These are phyloP conservation scores for Thamnophis sirtalis DNA, from an alignment of 2,113 vertebrate genomes.

Conservation along the genomic window DNA sequence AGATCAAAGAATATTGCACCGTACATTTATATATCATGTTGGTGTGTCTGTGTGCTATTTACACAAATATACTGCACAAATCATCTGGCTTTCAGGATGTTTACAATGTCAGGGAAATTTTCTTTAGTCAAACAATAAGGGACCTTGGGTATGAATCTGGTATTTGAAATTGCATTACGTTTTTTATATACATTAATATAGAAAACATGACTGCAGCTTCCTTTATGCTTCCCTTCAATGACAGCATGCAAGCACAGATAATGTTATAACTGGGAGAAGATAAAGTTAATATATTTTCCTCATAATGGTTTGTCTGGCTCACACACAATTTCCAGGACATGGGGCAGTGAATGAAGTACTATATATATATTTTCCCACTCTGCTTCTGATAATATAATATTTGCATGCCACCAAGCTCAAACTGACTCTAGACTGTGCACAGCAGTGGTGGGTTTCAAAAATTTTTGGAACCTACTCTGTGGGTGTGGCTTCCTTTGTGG, in stretches of 20 bases:
- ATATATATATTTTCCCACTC: neutral
- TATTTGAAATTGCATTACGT: neutral
- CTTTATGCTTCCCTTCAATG: neutral
- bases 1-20: neutral
- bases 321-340: neutral
- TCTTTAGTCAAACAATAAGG: neutral
- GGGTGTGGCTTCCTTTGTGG: too few species aligned
- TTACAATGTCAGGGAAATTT: neutral
- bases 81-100: neutral
- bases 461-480: too few species aligned
- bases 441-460: too few species aligned
- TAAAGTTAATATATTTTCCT: neutral
- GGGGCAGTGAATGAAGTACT: neutral
- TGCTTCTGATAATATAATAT: neutral
- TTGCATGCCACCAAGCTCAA: neutral
- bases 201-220: neutral
- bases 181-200: neutral
- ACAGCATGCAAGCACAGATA: neutral
- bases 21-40: neutral
- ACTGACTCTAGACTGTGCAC: neutral
- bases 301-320: neutral
- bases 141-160: neutral
- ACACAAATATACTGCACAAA: neutral
- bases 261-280: neutral
- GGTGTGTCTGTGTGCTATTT: neutral